Evolutionary conservation across 64 coral and sea anemone genomes (phyloP).

Genomic region (Anthopleura sola): DNA sequence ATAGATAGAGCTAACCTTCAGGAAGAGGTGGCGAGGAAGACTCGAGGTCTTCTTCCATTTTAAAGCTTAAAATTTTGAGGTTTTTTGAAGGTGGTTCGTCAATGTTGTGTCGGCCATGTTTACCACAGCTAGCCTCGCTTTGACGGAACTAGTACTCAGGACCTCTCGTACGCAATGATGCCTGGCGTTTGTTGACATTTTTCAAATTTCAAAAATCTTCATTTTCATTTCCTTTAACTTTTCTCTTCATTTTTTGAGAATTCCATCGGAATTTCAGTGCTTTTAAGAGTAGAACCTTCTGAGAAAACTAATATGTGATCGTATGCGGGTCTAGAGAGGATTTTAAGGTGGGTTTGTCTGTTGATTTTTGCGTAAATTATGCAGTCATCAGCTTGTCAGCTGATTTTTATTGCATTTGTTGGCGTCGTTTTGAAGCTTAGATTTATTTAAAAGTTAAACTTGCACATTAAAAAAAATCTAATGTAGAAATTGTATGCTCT

Average conservation of each 20-base stretch:
- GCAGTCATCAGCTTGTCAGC: no score
- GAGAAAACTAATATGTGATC: no score
- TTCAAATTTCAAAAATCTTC: not conserved
- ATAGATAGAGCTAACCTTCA: constrained; percentile 11
- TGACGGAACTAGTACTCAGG: not conserved
- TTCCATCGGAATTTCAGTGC: no score
- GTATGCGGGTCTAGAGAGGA: no score
- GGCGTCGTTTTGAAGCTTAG: no score
- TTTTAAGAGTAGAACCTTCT: not conserved
- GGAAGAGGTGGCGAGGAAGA: constrained; percentile 29
- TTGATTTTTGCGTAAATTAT: no score
- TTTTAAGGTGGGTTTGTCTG: no score
- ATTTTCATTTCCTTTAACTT: not conserved
- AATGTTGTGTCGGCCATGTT: constrained; percentile 26
- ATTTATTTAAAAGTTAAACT: no score
- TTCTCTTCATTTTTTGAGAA: not conserved
- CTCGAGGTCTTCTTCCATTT: constrained; percentile 25
- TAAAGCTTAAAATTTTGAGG: not conserved
- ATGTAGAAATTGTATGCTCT: no score
- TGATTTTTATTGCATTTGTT: no score
- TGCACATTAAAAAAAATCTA: no score
- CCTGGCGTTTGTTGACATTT: not conserved
- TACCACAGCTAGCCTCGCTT: constrained; percentile 28
- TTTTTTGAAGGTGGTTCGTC: not conserved
- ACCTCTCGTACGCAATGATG: not conserved